Conservation (phyloP, 1,140 invertebrate genomes). For the Euschistus heros region DNA sequence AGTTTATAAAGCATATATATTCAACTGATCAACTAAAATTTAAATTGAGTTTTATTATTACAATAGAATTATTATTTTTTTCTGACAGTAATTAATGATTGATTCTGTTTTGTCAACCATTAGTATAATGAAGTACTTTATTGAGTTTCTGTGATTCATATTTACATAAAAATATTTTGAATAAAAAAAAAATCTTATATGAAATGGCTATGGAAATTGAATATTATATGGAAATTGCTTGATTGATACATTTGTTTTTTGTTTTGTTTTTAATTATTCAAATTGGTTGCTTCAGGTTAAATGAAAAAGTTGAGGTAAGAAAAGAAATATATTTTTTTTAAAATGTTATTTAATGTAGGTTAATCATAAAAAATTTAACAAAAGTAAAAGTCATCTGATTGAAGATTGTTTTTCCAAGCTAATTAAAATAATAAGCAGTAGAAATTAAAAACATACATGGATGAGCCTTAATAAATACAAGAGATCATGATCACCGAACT, state of each 20-base stretch:
- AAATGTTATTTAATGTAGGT: too few species aligned
- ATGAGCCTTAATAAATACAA: too few species aligned
- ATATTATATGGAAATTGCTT: not conserved
- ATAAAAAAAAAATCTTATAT: not conserved
- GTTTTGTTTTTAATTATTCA: too few species aligned
- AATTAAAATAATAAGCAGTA: too few species aligned
- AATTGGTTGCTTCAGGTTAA: too few species aligned
- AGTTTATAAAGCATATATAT: constrained; percentile 16
- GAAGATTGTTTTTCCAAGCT: too few species aligned
- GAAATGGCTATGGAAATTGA: not conserved
- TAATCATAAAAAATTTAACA: too few species aligned
- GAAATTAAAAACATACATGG: too few species aligned
- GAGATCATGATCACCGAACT: too few species aligned
- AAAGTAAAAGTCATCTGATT: too few species aligned
- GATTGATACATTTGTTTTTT: not conserved
- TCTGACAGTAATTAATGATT: not conserved
- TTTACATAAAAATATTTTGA: not conserved
- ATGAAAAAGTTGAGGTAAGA: too few species aligned
- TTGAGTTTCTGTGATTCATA: not conserved
- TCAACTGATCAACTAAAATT: not conserved
- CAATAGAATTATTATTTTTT: not conserved
- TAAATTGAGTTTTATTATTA: not conserved
- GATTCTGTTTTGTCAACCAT: not conserved
- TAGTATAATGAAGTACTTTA: not conserved
- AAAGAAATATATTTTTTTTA: too few species aligned